A percentile compares a stretch with the other conserved stretches of the same genome.
phyloP scores from a whole-genome alignment of 1,140 invertebrate species.

The Drosophila punjabiensis region DNA sequence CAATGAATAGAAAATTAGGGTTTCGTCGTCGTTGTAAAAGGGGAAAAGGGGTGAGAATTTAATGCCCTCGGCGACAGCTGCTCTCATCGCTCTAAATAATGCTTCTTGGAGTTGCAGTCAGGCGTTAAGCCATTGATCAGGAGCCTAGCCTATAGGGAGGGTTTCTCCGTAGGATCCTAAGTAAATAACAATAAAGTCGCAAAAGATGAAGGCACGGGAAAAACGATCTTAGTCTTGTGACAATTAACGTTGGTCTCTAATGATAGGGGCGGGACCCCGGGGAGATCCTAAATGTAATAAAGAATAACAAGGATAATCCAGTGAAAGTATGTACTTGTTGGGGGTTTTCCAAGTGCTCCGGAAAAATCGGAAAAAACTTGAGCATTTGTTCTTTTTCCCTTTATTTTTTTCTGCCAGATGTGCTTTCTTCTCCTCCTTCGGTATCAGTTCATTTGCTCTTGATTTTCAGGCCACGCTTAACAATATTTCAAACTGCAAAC shows the following conservation, averaged over 20 bases:
- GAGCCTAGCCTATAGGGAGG: slow-evolving; percentile 15
- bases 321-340: slow-evolving; percentile 43
- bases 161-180: slow-evolving; percentile 52
- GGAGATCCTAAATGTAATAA: slow-evolving; percentile 22
- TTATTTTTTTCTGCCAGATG: slow-evolving; percentile 67
- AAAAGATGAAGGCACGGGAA: slow-evolving; percentile 6
- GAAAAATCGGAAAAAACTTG: slow-evolving; percentile 65
- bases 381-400: slow-evolving; percentile 12
- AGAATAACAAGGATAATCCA: slow-evolving; percentile 69
- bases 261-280: slow-evolving; percentile 60
- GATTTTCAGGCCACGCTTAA: slow-evolving; percentile 57
- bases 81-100: slow-evolving; percentile 60
- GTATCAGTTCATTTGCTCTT: slow-evolving; percentile 64
- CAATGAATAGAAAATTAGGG: slow-evolving; percentile 77
- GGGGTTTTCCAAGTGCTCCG: slow-evolving; percentile 16
- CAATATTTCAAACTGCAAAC: slow-evolving; percentile 80
- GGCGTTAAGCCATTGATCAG: slow-evolving; percentile 71
- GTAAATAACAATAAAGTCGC: slow-evolving; percentile 68
- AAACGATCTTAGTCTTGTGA: slow-evolving; percentile 76
- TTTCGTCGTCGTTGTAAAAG: slow-evolving; percentile 6
- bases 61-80: slow-evolving; percentile 68
- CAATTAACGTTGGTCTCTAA: slow-evolving; percentile 68
- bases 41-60: slow-evolving; percentile 63
- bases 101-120: slow-evolving; percentile 47
- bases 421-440: slow-evolving; percentile 20